A percentile compares a stretch with the other conserved stretches of the same genome.
Conservation (phyloP, 2,113 vertebrate species). For the Tenebrosternarchus preto region DNA sequence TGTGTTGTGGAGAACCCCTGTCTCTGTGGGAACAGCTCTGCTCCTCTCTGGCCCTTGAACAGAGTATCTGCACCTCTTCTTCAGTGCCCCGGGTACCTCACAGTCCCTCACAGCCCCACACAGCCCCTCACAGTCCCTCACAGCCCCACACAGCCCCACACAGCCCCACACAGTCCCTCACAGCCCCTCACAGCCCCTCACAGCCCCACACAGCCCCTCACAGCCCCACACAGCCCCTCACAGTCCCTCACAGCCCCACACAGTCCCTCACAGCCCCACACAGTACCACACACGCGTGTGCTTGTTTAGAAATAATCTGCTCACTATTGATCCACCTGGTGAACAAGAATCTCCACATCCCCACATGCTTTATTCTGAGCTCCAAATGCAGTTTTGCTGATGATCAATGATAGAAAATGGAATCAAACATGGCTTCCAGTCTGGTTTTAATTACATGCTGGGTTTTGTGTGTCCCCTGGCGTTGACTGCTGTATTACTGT, state of each 20-base stretch:
- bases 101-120: no score
- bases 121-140: no score
- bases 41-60: slow-evolving; percentile 43
- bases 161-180: no score
- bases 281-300: slow-evolving; percentile 52
- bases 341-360: slow-evolving; percentile 65
- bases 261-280: no score
- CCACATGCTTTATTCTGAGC: slow-evolving; percentile 66
- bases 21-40: slow-evolving; percentile 16
- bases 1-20: not conserved
- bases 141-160: no score
- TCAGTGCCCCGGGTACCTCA: slow-evolving; percentile 29
- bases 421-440: slow-evolving; percentile 61
- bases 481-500: slow-evolving; percentile 5
- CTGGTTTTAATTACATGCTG: slow-evolving; percentile 63
- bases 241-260: no score
- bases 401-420: slow-evolving; percentile 65
- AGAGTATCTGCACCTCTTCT: slow-evolving; percentile 54
- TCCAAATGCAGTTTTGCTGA: slow-evolving; percentile 69
- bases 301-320: slow-evolving; percentile 81
- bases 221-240: no score
- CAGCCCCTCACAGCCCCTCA: no score
- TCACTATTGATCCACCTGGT: slow-evolving; percentile 75
- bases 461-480: slow-evolving; percentile 22
- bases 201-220: no score